Evolutionary conservation across 1,140 invertebrate species (phyloP).

Genomic region (Anastatus disparis): DNA sequence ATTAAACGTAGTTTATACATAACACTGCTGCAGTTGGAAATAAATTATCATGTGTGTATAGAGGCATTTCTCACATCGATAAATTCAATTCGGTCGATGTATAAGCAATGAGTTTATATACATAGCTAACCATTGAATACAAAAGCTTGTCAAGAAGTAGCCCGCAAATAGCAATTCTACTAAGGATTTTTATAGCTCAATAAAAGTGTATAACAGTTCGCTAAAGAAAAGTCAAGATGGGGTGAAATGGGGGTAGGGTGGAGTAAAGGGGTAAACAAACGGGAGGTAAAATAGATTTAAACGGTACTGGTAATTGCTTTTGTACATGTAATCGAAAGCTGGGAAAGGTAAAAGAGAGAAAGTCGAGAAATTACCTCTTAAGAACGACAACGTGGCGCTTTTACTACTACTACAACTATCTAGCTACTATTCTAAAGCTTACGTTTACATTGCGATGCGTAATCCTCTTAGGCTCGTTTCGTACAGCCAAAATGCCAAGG

Average conservation of each 20-base stretch:
- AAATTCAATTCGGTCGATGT: constrained; percentile 8
- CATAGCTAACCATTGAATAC: too few species aligned
- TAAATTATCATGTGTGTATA: too few species aligned
- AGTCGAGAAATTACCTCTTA: constrained; percentile 1
- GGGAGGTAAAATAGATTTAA: constrained; percentile 29
- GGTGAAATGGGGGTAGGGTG: too few species aligned
- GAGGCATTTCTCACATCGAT: constrained; percentile 1
- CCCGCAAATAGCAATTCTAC: neutral
- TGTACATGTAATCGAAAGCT: neutral
- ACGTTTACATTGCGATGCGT: constrained; percentile 22
- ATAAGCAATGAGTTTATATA: too few species aligned
- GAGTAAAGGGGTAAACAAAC: too few species aligned
- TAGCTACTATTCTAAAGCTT: constrained; percentile 10
- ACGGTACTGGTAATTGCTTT: constrained; percentile 15
- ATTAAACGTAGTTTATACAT: too few species aligned
- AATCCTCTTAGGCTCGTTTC: constrained; percentile 50
- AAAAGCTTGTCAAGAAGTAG: neutral
- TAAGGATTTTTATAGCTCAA: constrained; percentile 26
- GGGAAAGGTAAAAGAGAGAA: neutral
- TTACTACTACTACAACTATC: too few species aligned
- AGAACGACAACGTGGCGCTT: neutral
- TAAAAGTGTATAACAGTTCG: constrained; percentile 20
- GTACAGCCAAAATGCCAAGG: constrained; percentile 38
- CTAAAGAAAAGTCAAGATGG: too few species aligned
- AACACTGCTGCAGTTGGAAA: too few species aligned